These are phyloP conservation scores for Melanargia galathea DNA, from an alignment of 2,888 invertebrate genomes.

Conservation along the genomic window DNA sequence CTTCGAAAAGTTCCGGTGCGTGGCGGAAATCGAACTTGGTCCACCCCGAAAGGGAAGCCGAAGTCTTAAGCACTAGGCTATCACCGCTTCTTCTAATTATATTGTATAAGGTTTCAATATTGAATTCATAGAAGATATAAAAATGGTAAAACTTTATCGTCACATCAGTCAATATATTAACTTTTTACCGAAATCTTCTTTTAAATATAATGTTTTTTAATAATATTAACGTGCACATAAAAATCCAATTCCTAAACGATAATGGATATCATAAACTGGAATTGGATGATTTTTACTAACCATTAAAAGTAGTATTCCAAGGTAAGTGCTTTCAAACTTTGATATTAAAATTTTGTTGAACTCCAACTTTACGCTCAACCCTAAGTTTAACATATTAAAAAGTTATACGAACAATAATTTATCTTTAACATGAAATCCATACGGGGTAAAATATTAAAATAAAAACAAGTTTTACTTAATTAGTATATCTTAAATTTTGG, in stretches of 20 bases:
- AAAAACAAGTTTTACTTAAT: neutral
- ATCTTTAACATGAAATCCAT: constrained; percentile 11
- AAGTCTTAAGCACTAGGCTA: too few relatives aligned
- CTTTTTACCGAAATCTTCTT: too few relatives aligned
- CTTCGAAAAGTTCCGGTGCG: too few relatives aligned
- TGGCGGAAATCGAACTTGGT: too few relatives aligned
- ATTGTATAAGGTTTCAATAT: too few relatives aligned
- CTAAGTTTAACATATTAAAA: constrained; percentile 15
- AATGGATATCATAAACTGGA: constrained; percentile 18
- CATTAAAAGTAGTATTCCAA: constrained; percentile 16
- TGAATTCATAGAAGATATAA: too few relatives aligned
- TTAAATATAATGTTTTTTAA: neutral
- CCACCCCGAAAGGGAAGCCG: too few relatives aligned
- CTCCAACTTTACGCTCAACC: constrained; percentile 10
- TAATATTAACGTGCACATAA: constrained; percentile 1
- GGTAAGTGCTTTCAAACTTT: constrained; percentile 24
- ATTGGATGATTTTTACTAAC: constrained; percentile 19
- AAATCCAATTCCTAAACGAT: constrained; percentile 5
- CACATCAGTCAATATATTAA: too few relatives aligned
- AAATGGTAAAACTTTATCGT: too few relatives aligned
- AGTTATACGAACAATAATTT: neutral
- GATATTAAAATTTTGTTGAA: constrained; percentile 20
- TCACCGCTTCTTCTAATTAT: too few relatives aligned
- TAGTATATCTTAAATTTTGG: too few relatives aligned
- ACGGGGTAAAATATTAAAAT: neutral